Evolutionary conservation across 1,140 invertebrate species (phyloP), one percentile per base, ranked within the genome.

Genomic region (Micrasema longulum): DNA sequence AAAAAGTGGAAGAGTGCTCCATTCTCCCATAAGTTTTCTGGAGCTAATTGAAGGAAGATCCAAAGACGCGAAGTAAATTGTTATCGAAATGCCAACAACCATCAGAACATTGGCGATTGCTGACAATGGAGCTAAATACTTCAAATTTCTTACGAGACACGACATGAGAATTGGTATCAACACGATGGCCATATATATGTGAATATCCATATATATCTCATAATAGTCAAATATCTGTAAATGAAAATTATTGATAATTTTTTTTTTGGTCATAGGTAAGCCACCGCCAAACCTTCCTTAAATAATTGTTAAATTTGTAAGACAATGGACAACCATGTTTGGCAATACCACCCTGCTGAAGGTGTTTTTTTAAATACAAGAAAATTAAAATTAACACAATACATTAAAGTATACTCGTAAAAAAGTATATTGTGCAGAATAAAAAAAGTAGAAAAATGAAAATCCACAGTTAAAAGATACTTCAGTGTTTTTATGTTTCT

Each of bases 111-210:
- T 93, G 14, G 92, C 92, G 16, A 91, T 77, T 1, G 89, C 85
- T 0, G 92, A 94, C 78, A 93, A 91, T 1, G 92, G 92, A 3
- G 93, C 91, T 76, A 94, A 78, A 77, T 88, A 90, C 74, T 91
- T 93, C 0, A 94, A 81, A 76, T 91, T 87, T 45, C 92, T 78
- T 43, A 93, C 89, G 76, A 91, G 89, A 20, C 89, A 89, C 35
- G 90, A 83, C 0, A 90, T 75, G 1, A 91, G 78, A 2, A 91
- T 77, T 0, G 89, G 88, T 0, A 90, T 79, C 6, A 90, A 78
- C 2, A 90, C 79, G 1, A 90, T 76, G 0, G 88, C 76, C 70
- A 91, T 90, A 78, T 89, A 91, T 0, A 85, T 78, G 62, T 84
- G 80, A 0, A 83, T 71, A 71, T 81, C 79, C 76, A 81, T 53